These are phyloP conservation scores for Anodontia alba DNA, from an alignment of 2,888 invertebrate genomes.

Conservation along the genomic window DNA sequence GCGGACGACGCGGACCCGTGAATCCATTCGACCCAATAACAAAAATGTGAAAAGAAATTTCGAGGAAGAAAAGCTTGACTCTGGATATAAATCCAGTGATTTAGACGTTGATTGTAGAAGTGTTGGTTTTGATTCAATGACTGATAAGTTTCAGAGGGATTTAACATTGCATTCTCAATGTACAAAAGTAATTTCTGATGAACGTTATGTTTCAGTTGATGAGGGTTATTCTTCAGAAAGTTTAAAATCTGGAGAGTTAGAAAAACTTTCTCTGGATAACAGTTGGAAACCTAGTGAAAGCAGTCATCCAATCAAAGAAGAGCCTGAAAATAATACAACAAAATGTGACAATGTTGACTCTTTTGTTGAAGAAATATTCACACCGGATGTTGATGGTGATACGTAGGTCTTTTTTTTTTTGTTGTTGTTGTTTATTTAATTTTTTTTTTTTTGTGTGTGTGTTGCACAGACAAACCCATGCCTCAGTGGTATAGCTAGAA, in stretches of 20 bases:
- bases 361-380: constrained; percentile 55
- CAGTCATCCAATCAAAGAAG: not conserved
- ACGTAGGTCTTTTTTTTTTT: constrained; percentile 69
- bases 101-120: not conserved
- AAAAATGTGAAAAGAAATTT: not conserved
- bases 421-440: too few species aligned
- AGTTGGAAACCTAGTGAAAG: not conserved
- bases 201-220: constrained; percentile 29
- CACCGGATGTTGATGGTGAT: constrained; percentile 79
- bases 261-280: not conserved
- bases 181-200: not conserved
- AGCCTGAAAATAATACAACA: not conserved
- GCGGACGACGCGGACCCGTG: too few species aligned
- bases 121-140: not conserved
- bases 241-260: constrained; percentile 22
- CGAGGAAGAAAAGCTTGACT: not conserved
- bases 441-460: too few species aligned
- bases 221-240: constrained; percentile 45
- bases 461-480: too few species aligned
- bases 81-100: not conserved
- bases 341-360: not conserved
- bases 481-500: too few species aligned
- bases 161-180: not conserved
- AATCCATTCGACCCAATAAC: too few species aligned
- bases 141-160: constrained; percentile 1